Percentiles rank a stretch among this genome's conserved stretches.
phyloP scores from a whole-genome alignment of 2,797 vertebrate genomes.

The Eulemur mongoz region DNA sequence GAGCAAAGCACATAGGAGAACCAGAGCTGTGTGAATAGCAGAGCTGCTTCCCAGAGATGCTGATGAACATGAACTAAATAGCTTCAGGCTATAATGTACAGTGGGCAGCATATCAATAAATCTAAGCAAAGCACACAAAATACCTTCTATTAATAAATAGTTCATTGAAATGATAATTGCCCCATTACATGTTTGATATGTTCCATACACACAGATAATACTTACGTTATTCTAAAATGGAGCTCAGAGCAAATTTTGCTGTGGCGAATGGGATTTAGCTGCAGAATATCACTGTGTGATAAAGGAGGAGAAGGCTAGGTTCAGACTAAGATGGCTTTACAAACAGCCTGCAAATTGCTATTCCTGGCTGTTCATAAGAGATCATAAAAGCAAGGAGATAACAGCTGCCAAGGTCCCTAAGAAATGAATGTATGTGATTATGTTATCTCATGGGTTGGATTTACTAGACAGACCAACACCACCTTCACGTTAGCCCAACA shows the following conservation, averaged over 20 bases:
- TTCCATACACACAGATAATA: slow-evolving; percentile 33
- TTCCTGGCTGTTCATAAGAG: slow-evolving; percentile 82
- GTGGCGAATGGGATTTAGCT: slow-evolving; percentile 76
- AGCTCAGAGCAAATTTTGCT: slow-evolving; percentile 75
- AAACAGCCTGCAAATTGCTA: slow-evolving; percentile 83
- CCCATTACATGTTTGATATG: slow-evolving; percentile 67
- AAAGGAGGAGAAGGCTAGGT: slow-evolving; percentile 73
- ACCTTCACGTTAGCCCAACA: slow-evolving; percentile 68
- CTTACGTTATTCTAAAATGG: slow-evolving; percentile 70
- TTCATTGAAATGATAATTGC: slow-evolving; percentile 79
- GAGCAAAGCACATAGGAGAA: slow-evolving; percentile 74
- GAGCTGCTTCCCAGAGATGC: slow-evolving; percentile 31
- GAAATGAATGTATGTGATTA: slow-evolving; percentile 82
- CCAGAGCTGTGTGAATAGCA: slow-evolving; percentile 53
- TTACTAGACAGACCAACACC: slow-evolving; percentile 71
- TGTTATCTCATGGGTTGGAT: slow-evolving; percentile 77
- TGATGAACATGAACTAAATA: background rate
- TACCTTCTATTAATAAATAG: slow-evolving; percentile 43
- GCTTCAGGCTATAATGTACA: background rate
- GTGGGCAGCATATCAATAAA: slow-evolving; percentile 33
- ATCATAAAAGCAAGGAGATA: slow-evolving; percentile 83
- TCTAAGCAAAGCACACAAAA: slow-evolving; percentile 50
- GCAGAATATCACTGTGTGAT: slow-evolving; percentile 58
- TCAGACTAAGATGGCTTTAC: slow-evolving; percentile 80
- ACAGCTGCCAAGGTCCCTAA: slow-evolving; percentile 81